These are phyloP conservation scores for Lamellibrachia luymesi DNA, from an alignment of 1,140 invertebrate species.

Conservation along the genomic window DNA sequence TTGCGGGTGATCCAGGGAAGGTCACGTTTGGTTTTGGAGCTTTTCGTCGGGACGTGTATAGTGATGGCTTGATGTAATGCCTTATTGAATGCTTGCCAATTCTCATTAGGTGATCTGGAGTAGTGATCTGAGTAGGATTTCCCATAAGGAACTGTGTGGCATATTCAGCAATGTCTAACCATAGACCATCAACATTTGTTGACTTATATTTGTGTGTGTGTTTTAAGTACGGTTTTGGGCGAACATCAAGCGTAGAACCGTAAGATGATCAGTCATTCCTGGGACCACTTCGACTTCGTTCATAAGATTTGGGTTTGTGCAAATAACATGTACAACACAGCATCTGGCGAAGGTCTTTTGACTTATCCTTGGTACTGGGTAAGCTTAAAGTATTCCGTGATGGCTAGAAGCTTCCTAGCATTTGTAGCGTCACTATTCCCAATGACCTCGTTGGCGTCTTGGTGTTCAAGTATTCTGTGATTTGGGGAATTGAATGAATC, in stretches of 20 bases:
- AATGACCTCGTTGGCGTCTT: no score
- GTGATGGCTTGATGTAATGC: neutral
- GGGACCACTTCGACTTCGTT: neutral
- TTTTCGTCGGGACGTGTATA: conserved; percentile 7
- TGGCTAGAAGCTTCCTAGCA: no score
- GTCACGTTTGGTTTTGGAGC: neutral
- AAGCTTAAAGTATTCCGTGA: no score
- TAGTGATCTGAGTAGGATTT: conserved; percentile 5
- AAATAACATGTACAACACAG: neutral
- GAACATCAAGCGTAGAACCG: conserved; percentile 8
- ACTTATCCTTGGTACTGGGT: no score
- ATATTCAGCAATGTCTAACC: neutral
- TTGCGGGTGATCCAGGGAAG: neutral
- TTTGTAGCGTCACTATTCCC: no score
- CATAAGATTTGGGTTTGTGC: neutral
- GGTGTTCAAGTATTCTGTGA: no score
- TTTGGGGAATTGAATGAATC: no score
- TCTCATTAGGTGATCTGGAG: conserved; percentile 1
- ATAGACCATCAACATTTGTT: neutral
- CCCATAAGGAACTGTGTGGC: neutral
- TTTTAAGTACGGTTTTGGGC: neutral
- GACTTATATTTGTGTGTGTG: conserved; percentile 8
- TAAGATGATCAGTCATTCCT: conserved; percentile 10
- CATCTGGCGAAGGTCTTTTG: no score
- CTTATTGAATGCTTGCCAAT: neutral